Percentiles rank a stretch among this genome's conserved stretches.
phyloP scores from a whole-genome alignment of 2,797 vertebrate genomes.

The Amazona finschi region DNA sequence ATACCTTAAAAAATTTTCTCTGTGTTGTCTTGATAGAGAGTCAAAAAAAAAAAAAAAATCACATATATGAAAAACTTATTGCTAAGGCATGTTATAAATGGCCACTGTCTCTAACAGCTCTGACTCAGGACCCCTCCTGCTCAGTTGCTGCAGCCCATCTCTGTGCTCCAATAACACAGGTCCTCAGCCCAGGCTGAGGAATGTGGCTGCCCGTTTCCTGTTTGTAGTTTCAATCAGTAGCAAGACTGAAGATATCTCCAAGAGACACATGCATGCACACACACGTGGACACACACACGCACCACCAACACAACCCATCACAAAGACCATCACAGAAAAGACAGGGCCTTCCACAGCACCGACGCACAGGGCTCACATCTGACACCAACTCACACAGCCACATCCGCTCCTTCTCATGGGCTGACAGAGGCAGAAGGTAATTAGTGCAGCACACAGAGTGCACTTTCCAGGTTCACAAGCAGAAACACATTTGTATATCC shows the following conservation, averaged over 20 bases:
- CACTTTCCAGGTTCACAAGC: not conserved
- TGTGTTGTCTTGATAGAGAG: not conserved
- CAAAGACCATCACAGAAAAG: fast-evolving
- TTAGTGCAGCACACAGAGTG: not conserved
- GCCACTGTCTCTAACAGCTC: not conserved
- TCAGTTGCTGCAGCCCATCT: not conserved
- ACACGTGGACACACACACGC: no score
- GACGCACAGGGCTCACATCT: not conserved
- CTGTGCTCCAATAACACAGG: not conserved
- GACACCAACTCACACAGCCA: not conserved
- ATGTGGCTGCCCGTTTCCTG: not conserved
- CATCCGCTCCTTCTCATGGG: fast-evolving
- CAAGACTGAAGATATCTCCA: not conserved
- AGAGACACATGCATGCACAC: no score
- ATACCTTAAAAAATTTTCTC: not conserved
- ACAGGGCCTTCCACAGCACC: not conserved
- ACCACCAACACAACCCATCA: not conserved
- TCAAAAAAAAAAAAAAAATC: no score
- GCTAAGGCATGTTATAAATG: not conserved
- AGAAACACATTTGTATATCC: not conserved
- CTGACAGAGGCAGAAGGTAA: not conserved
- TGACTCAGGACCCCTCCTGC: not conserved
- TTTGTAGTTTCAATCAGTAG: not conserved
- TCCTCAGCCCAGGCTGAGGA: not conserved
- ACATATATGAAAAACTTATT: not conserved